These are phyloP conservation scores for Vulpes ferrilata DNA, from an alignment of 2,113 vertebrate genomes.

Conservation along the genomic window DNA sequence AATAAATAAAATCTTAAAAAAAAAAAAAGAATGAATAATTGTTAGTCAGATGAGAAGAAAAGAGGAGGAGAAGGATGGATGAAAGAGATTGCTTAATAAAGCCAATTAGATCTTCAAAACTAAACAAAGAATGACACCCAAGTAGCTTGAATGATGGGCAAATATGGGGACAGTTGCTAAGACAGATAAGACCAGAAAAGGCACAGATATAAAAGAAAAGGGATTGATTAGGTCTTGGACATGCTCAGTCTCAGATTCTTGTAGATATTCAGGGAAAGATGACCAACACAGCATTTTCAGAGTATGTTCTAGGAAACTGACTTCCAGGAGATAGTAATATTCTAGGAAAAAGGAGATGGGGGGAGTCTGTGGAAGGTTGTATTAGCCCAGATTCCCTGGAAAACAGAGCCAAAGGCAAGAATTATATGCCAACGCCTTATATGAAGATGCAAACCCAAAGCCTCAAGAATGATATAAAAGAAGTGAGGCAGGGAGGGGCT, in stretches of 20 bases:
- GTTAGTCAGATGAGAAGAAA: not conserved
- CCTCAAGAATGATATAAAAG: not conserved
- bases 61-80: not conserved
- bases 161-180: not conserved
- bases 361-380: not conserved
- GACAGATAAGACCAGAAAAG: not conserved
- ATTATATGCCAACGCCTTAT: not conserved
- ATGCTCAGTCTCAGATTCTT: not conserved
- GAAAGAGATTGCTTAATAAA: not conserved
- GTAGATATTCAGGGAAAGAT: not conserved
- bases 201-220: not conserved
- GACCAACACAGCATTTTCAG: not conserved
- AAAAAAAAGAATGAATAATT: constrained; percentile 2
- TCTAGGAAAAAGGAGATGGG: not conserved
- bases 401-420: constrained; percentile 25
- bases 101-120: not conserved
- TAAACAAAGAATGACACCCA: not conserved
- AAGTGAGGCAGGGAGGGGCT: not conserved
- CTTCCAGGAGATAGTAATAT: constrained; percentile 50
- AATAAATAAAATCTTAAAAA: too few relatives aligned
- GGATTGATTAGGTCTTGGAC: not conserved
- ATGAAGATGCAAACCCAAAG: not conserved
- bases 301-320: constrained; percentile 19
- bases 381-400: constrained; percentile 22
- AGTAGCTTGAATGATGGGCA: not conserved